Conservation (phyloP, 2,113 vertebrate genomes). For the Cranoglanis bouderius region DNA sequence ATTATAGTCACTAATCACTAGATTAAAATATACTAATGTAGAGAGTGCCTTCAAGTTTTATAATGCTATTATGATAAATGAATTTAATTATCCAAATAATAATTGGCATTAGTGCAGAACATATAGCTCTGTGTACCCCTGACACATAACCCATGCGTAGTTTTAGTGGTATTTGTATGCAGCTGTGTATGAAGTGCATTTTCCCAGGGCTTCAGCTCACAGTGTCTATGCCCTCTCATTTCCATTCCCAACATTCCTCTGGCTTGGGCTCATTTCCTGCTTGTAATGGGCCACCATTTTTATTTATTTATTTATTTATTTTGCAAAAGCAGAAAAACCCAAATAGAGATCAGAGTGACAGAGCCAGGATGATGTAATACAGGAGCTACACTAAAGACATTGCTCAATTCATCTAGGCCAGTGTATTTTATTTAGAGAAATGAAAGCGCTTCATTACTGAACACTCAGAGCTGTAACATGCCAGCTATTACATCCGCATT, state of each 20-base stretch:
- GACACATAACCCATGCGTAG: slow-evolving; percentile 17
- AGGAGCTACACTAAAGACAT: neutral
- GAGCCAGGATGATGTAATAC: slow-evolving; percentile 28
- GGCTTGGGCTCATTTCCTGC: slow-evolving; percentile 67
- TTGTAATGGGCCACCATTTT: slow-evolving; percentile 59
- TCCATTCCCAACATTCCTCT: slow-evolving; percentile 66
- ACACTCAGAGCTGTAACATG: neutral
- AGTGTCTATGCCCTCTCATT: slow-evolving; percentile 37
- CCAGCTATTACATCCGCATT: neutral
- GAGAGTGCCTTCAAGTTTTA: neutral
- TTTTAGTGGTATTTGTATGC: slow-evolving; percentile 34
- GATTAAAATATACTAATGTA: neutral
- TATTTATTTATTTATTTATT: neutral
- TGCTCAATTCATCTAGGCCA: neutral
- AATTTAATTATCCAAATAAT: neutral
- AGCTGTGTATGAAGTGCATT: slow-evolving; percentile 25
- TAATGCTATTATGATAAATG: neutral
- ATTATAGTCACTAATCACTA: neutral
- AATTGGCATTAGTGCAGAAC: neutral
- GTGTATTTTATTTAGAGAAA: neutral
- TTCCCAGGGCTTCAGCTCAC: slow-evolving; percentile 36
- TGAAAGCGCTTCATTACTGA: slow-evolving; percentile 8
- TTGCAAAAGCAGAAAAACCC: neutral
- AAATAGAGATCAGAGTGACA: neutral
- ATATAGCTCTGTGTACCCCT: neutral